phyloP scores from a whole-genome alignment of 2,113 vertebrate genomes.

The Galbula dea region DNA sequence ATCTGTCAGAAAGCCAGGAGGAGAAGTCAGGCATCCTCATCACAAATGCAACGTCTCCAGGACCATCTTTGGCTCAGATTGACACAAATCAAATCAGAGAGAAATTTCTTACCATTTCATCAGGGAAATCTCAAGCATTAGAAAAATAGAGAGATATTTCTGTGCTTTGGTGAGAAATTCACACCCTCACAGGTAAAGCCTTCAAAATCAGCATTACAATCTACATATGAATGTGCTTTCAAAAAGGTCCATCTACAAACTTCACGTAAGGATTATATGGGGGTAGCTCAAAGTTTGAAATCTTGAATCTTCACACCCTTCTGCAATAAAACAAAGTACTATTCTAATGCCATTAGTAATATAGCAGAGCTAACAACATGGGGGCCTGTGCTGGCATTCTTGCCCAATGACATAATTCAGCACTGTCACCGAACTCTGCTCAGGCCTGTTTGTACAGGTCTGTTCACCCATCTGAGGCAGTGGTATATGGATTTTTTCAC shows the following conservation, averaged over 20 bases:
- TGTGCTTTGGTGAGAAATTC: background rate
- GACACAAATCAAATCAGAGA: background rate
- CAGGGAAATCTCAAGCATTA: background rate
- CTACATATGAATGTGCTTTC: accelerated
- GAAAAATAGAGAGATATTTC: background rate
- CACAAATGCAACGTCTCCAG: background rate
- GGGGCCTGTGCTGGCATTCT: background rate
- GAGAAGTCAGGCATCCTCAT: background rate
- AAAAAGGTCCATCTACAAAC: background rate
- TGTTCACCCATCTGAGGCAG: background rate
- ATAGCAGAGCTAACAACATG: background rate
- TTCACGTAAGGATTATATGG: background rate
- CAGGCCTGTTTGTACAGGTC: background rate
- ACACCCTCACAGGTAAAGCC: background rate
- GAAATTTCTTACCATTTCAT: background rate
- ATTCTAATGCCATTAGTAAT: background rate
- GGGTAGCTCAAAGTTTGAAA: background rate
- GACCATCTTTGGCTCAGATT: background rate
- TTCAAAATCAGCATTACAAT: background rate
- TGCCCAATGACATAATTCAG: background rate
- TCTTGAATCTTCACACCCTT: background rate
- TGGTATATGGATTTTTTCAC: background rate
- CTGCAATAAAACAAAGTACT: background rate
- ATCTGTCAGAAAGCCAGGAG: background rate
- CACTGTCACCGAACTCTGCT: background rate